Conservation (phyloP, 2,888 invertebrate genomes). For the Gnatocerus cornutus region DNA sequence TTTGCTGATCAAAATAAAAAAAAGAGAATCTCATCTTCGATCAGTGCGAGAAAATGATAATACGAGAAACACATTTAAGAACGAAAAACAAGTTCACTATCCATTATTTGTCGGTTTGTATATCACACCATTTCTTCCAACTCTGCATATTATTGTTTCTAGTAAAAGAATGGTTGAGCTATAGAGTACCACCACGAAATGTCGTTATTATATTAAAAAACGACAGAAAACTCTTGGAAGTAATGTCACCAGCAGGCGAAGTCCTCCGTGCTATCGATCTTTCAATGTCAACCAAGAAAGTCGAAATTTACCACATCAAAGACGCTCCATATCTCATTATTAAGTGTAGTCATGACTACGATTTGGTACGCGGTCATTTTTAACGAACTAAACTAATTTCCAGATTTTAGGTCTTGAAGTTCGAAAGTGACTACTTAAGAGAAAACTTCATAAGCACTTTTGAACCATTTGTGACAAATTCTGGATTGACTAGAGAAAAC, state of each 20-base stretch:
- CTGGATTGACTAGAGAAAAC: slow-evolving; percentile 59
- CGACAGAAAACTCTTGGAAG: slow-evolving; percentile 66
- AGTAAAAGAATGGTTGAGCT: slow-evolving; percentile 69
- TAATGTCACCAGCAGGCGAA: slow-evolving; percentile 68
- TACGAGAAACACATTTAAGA: slow-evolving; percentile 55
- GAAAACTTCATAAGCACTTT: slow-evolving; percentile 67
- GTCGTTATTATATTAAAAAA: slow-evolving; percentile 68
- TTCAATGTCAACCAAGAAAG: slow-evolving; percentile 50
- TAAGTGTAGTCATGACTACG: slow-evolving; percentile 72
- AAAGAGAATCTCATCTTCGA: slow-evolving; percentile 41
- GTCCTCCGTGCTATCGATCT: slow-evolving; percentile 71
- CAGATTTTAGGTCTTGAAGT: slow-evolving; percentile 69
- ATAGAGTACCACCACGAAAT: slow-evolving; percentile 63
- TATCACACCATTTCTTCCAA: slow-evolving; percentile 6
- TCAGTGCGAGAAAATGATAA: slow-evolving; percentile 48
- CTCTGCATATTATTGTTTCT: slow-evolving; percentile 43
- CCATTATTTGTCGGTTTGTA: slow-evolving; percentile 59
- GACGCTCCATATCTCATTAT: slow-evolving; percentile 69
- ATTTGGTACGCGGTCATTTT: slow-evolving; percentile 69
- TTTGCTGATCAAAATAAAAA: slow-evolving; percentile 56
- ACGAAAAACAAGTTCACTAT: slow-evolving; percentile 53
- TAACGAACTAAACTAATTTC: slow-evolving; percentile 21
- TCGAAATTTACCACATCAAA: slow-evolving; percentile 65
- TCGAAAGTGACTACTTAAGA: slow-evolving; percentile 69
- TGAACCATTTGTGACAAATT: slow-evolving; percentile 65